Conservation (phyloP, 2,888 invertebrate species). For the Neuroscelio doddi region DNA sequence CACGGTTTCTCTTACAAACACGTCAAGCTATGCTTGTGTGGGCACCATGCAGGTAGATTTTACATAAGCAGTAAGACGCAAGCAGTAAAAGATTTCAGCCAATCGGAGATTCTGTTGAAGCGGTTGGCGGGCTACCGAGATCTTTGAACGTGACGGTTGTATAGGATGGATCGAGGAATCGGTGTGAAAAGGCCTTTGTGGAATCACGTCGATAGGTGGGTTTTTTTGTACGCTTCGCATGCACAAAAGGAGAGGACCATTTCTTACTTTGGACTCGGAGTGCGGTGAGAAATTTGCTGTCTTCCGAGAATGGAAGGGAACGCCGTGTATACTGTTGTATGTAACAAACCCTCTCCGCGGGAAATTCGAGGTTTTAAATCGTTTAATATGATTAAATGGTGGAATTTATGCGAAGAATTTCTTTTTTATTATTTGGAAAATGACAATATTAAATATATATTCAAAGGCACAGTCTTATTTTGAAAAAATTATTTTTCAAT, state of each 20-base stretch:
- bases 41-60: slow-evolving; percentile 23
- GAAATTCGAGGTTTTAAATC: slow-evolving; percentile 16
- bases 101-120: background rate
- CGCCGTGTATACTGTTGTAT: background rate
- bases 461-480: too few species aligned
- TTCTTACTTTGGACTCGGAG: slow-evolving; percentile 20
- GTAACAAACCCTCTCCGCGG: slow-evolving; percentile 11
- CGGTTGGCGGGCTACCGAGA: slow-evolving; percentile 10
- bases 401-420: too few species aligned
- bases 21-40: slow-evolving; percentile 17
- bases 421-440: too few species aligned
- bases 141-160: slow-evolving; percentile 31
- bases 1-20: slow-evolving; percentile 17
- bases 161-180: slow-evolving; percentile 21
- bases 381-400: background rate
- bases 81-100: background rate
- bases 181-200: slow-evolving; percentile 45
- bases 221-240: slow-evolving; percentile 20
- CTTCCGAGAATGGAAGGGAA: slow-evolving; percentile 26
- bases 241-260: slow-evolving; percentile 37
- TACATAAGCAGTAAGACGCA: slow-evolving; percentile 9
- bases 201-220: slow-evolving; percentile 37
- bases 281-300: slow-evolving; percentile 33
- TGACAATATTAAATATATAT: too few species aligned
- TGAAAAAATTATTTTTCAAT: too few species aligned